These are phyloP conservation scores for Bufotes viridis DNA, from an alignment of 2,797 vertebrate species.

Conservation along the genomic window DNA sequence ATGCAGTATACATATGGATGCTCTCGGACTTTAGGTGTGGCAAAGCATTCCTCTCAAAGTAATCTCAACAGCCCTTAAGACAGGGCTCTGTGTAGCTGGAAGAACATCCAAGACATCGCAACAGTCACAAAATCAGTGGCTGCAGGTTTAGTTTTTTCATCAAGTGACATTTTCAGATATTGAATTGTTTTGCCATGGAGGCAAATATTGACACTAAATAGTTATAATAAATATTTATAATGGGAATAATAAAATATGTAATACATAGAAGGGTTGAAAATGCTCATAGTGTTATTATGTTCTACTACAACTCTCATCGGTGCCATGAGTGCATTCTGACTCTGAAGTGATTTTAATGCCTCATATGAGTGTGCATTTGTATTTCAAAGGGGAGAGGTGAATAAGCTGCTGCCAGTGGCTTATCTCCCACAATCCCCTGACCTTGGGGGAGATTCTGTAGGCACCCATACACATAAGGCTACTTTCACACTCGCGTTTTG, in stretches of 20 bases:
- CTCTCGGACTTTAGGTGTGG: background rate
- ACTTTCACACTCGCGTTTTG: too few relatives aligned
- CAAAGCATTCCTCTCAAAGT: background rate
- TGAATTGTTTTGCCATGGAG: background rate
- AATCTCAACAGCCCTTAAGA: background rate
- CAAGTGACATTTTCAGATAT: background rate
- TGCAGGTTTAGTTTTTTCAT: background rate
- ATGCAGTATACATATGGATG: background rate
- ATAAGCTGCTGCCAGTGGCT: too few relatives aligned
- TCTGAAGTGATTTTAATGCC: too few relatives aligned
- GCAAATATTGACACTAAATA: background rate
- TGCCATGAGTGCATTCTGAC: too few relatives aligned
- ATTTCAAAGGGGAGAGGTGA: too few relatives aligned
- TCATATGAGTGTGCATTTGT: too few relatives aligned
- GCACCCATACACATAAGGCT: too few relatives aligned
- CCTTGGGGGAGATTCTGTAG: too few relatives aligned
- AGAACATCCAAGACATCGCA: background rate
- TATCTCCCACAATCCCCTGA: too few relatives aligned
- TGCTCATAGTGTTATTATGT: background rate
- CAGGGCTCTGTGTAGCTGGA: background rate
- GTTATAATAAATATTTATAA: slow-evolving; percentile 2
- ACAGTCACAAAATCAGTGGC: background rate
- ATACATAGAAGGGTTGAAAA: background rate
- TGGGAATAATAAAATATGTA: background rate
- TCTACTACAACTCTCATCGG: background rate